phyloP scores from a whole-genome alignment of 2,113 vertebrate species.

The Neoarius graeffei region DNA sequence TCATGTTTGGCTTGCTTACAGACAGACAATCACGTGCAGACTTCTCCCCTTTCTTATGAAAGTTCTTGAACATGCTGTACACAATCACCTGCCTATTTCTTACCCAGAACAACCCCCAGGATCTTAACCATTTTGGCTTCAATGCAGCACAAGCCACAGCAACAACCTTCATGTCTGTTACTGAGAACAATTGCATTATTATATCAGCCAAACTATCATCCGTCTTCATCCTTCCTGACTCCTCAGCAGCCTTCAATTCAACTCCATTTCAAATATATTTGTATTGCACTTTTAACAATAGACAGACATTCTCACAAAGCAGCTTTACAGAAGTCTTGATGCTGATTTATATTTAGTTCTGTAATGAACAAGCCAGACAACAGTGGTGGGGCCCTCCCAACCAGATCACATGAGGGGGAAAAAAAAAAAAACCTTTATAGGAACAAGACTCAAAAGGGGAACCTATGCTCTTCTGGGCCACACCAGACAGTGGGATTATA shows the following conservation, averaged over 20 bases:
- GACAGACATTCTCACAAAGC: background rate
- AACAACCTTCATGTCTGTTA: background rate
- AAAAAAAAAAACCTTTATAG: background rate
- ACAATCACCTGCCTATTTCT: background rate
- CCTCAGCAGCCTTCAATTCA: background rate
- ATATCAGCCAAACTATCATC: background rate
- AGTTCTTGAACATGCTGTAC: background rate
- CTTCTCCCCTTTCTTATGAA: background rate
- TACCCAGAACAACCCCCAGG: background rate
- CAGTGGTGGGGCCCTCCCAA: background rate
- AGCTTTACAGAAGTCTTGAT: background rate
- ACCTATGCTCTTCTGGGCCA: background rate
- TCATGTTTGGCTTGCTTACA: background rate
- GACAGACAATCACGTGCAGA: background rate
- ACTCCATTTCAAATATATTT: background rate
- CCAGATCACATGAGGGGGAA: background rate
- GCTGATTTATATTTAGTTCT: background rate
- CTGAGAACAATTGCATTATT: background rate
- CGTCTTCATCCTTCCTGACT: background rate
- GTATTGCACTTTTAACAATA: background rate
- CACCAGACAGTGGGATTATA: background rate
- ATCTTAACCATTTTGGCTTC: background rate
- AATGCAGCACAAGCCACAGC: background rate
- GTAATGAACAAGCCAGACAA: background rate
- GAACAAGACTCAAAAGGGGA: background rate